phyloP scores from a whole-genome alignment of 2,113 vertebrate genomes.

The Eolophus roseicapilla region DNA sequence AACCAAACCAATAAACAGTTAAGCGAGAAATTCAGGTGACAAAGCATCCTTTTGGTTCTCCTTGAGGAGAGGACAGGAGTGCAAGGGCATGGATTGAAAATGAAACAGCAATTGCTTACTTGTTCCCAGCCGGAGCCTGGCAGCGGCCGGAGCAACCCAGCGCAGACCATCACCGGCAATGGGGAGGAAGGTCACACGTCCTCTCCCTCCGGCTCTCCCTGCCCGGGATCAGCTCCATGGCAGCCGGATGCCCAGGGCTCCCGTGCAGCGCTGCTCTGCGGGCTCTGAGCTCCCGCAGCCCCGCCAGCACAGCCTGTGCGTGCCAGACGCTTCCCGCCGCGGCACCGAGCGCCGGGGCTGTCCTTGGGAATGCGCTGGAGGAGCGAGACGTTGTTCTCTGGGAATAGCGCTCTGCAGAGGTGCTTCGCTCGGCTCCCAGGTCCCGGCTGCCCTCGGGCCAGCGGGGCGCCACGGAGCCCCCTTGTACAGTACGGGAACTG shows the following conservation, averaged over 20 bases:
- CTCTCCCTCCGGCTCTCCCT: rapidly evolving
- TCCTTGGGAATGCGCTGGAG: slow-evolving; percentile 17
- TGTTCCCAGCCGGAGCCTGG: neutral
- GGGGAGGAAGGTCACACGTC: neutral
- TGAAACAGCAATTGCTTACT: neutral
- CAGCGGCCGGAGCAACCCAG: neutral
- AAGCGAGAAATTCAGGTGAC: neutral
- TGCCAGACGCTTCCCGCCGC: neutral
- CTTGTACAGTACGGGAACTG: rapidly evolving
- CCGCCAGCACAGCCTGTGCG: rapidly evolving
- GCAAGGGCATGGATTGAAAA: neutral
- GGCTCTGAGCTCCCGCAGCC: neutral
- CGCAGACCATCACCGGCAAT: rapidly evolving
- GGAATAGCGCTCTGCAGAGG: neutral
- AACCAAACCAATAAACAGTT: neutral
- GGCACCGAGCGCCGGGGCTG: neutral
- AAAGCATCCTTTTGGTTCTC: neutral
- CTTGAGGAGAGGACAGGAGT: neutral
- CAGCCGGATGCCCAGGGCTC: neutral
- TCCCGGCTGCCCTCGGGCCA: neutral
- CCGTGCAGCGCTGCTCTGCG: neutral
- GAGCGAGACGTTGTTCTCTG: neutral
- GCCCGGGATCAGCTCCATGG: neutral
- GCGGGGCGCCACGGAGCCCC: neutral
- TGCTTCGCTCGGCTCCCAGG: neutral